These are phyloP conservation scores for Chromis chromis DNA, from an alignment of 2,797 vertebrate species.

Conservation along the genomic window DNA sequence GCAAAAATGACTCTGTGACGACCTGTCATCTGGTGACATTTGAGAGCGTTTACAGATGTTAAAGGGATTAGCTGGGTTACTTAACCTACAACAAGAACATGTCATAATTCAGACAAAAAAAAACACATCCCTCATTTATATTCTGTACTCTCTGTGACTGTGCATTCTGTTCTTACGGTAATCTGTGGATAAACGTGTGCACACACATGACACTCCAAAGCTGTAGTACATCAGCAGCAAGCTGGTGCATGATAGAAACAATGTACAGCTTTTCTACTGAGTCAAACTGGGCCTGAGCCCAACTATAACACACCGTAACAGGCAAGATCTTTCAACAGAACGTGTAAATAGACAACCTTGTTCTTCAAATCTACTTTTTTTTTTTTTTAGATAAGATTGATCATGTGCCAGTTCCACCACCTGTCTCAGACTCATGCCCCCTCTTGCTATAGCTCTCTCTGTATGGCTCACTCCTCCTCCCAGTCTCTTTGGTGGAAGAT, in stretches of 20 bases:
- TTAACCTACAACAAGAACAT: constrained; percentile 1
- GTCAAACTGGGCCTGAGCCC: constrained; percentile 50
- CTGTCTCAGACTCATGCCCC: neutral
- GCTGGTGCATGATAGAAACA: constrained; percentile 51
- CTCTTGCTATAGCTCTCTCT: constrained; percentile 12
- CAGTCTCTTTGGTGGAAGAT: neutral
- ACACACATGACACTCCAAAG: constrained; percentile 46
- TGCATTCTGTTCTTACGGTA: constrained; percentile 19
- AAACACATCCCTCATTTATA: neutral
- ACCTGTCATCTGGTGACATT: neutral
- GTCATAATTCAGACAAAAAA: neutral
- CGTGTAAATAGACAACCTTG: constrained; percentile 37
- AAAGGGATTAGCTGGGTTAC: neutral
- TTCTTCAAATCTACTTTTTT: constrained; percentile 31
- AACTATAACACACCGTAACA: constrained; percentile 47
- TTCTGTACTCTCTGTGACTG: constrained; percentile 17
- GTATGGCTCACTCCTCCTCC: neutral
- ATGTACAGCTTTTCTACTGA: constrained; percentile 44
- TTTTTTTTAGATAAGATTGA: constrained; percentile 1
- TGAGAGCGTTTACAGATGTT: neutral
- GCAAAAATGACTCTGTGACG: neutral
- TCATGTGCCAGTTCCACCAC: constrained; percentile 8
- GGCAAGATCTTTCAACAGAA: constrained; percentile 35
- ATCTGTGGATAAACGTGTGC: constrained; percentile 7
- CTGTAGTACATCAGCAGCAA: constrained; percentile 40